Evolutionary conservation across 1,140 invertebrate species (phyloP).

Genomic region (Anoplolepis gracilipes): DNA sequence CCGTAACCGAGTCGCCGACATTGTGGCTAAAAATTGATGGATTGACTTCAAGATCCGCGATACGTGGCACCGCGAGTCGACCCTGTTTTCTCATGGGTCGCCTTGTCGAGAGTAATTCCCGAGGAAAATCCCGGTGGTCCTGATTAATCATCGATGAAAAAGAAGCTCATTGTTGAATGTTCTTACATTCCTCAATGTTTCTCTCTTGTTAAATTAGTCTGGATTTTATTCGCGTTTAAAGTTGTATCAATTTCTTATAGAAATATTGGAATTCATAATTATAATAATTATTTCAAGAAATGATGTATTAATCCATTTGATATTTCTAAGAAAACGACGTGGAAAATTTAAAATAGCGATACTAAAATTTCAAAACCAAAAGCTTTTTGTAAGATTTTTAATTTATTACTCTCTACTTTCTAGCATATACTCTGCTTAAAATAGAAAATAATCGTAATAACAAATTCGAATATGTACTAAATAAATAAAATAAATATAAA

Average conservation of each 20-base stretch:
- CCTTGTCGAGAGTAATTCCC: not conserved
- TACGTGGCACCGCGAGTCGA: not conserved
- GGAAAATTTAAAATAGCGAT: not conserved
- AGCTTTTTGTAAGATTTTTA: not conserved
- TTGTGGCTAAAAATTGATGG: constrained; percentile 66
- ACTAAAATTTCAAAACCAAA: not conserved
- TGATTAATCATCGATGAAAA: constrained; percentile 21
- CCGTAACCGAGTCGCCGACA: constrained; percentile 7
- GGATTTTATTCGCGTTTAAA: not conserved
- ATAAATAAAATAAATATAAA: constrained; percentile 1
- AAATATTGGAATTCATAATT: not conserved
- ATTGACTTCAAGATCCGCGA: constrained; percentile 48
- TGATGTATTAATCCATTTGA: too few species aligned
- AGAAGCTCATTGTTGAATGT: not conserved
- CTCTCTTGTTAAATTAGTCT: not conserved
- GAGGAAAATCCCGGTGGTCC: not conserved
- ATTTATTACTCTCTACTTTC: not conserved
- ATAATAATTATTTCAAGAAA: not conserved
- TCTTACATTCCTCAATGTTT: not conserved
- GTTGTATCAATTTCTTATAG: not conserved
- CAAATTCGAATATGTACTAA: not conserved
- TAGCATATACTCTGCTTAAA: not conserved
- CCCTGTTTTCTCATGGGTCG: constrained; percentile 37
- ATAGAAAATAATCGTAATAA: not conserved
- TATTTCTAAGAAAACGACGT: too few species aligned